Evolutionary conservation across 2,113 vertebrate genomes (phyloP).

Genomic region (Periophthalmodon schlosseri): DNA sequence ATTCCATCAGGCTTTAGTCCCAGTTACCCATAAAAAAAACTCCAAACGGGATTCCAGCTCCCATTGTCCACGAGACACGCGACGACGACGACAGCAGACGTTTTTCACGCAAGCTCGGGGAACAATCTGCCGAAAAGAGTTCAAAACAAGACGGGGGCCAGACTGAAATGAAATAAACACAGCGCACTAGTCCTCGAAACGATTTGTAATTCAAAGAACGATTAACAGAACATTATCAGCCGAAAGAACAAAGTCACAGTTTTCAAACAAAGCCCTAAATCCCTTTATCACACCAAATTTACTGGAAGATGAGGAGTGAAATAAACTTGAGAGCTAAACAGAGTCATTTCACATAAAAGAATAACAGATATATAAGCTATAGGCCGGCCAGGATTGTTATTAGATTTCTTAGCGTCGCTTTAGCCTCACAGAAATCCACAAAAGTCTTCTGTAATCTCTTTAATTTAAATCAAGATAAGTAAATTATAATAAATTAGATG

Average conservation of each 20-base stretch:
- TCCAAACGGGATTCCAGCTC: conserved; percentile 58
- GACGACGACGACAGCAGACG: conserved; percentile 59
- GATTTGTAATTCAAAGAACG: conserved; percentile 65
- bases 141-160: conserved; percentile 35
- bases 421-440: no score
- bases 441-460: no score
- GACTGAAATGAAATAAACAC: conserved; percentile 57
- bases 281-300: conserved; percentile 50
- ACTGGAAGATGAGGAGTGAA: conserved; percentile 4
- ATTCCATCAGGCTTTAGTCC: conserved; percentile 70
- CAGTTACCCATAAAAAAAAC: conserved; percentile 44
- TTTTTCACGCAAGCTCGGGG: conserved; percentile 55
- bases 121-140: conserved; percentile 59
- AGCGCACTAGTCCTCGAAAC: conserved; percentile 38
- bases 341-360: background rate
- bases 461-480: no score
- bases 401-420: background rate
- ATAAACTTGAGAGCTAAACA: conserved; percentile 50
- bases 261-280: conserved; percentile 48
- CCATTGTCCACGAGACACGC: conserved; percentile 64
- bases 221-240: conserved; percentile 43
- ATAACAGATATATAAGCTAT: background rate
- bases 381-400: no score
- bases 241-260: conserved; percentile 56
- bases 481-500: no score